These are phyloP conservation scores for Dendropsophus ebraccatus DNA, from an alignment of 2,113 vertebrate species.

Conservation along the genomic window DNA sequence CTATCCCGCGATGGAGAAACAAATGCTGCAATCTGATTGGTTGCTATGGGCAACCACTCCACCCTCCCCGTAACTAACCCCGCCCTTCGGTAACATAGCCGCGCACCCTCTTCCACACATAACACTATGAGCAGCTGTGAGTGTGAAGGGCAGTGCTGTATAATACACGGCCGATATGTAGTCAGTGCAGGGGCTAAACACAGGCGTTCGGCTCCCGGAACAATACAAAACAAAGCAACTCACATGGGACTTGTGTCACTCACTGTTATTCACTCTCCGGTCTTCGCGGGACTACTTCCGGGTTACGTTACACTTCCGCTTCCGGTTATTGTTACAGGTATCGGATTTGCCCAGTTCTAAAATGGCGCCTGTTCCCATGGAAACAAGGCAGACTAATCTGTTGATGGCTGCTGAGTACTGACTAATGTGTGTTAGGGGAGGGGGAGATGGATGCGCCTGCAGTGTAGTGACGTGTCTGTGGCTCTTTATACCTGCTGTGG, in stretches of 20 bases:
- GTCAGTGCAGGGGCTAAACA: not conserved
- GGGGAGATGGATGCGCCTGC: not conserved
- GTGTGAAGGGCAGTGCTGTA: not conserved
- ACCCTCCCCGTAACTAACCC: not conserved
- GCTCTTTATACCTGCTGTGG: not conserved
- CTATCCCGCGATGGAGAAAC: not conserved
- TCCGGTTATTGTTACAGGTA: not conserved
- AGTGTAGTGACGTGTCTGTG: not conserved
- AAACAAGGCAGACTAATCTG: not conserved
- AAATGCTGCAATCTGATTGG: not conserved
- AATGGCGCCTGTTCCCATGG: slow-evolving; percentile 7
- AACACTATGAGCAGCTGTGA: not conserved
- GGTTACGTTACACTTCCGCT: slow-evolving; percentile 2
- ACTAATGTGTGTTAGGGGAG: not conserved
- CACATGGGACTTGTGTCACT: slow-evolving; percentile 28
- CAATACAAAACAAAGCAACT: not conserved
- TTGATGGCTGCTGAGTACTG: not conserved
- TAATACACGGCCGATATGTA: not conserved
- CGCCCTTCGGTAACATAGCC: not conserved
- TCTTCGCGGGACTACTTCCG: slow-evolving; percentile 28
- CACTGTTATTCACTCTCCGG: slow-evolving; percentile 33
- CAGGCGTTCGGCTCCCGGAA: not conserved
- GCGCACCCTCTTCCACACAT: not conserved
- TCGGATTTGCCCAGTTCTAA: not conserved
- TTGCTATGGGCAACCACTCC: no score